Conservation (phyloP, 2,888 invertebrate species). For the Plebejus melissa region DNA sequence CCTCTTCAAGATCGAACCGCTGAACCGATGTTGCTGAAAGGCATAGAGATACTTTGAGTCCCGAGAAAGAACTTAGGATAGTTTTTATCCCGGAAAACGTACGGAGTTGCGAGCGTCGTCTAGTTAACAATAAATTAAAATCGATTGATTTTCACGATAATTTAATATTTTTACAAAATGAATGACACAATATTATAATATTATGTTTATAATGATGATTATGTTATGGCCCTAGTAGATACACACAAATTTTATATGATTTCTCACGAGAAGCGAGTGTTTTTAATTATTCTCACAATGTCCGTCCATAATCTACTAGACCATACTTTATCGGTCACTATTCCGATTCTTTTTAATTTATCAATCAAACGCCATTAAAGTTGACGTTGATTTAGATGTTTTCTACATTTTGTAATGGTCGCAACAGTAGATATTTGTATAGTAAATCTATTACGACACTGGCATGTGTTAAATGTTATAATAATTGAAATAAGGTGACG, state of each 20-base stretch:
- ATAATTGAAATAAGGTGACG: not conserved
- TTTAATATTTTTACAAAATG: not conserved
- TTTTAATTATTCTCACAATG: not conserved
- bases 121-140: no score
- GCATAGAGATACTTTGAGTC: no score
- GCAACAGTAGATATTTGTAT: not conserved
- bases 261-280: not conserved
- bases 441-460: not conserved
- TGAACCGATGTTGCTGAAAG: no score
- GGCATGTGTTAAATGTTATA: not conserved
- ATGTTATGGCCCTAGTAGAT: not conserved
- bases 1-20: no score
- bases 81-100: no score
- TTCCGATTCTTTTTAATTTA: slow-evolving; percentile 17
- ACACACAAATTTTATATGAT: not conserved
- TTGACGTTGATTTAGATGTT: slow-evolving; percentile 25
- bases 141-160: no score
- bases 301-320: not conserved
- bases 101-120: no score
- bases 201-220: not conserved
- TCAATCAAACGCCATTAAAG: slow-evolving; percentile 23
- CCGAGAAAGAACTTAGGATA: no score
- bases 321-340: slow-evolving; percentile 9
- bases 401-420: slow-evolving; percentile 13
- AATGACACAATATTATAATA: not conserved